Conservation (phyloP, 2,797 vertebrate species). For the Crocidura indochinensis region DNA sequence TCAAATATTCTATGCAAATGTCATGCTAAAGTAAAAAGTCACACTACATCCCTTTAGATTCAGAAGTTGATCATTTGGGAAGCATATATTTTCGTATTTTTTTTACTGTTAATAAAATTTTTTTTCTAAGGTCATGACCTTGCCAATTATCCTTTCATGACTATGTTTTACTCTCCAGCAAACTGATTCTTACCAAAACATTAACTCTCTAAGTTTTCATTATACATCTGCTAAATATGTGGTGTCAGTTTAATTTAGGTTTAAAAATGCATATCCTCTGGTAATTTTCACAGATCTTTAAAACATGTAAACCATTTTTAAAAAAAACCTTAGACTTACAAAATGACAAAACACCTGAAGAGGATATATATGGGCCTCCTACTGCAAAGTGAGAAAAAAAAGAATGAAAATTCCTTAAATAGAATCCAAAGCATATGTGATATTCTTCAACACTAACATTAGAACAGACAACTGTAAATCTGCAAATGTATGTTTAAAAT, state of each 20-base stretch:
- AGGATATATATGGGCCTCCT: conserved; percentile 46
- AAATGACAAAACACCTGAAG: conserved; percentile 73
- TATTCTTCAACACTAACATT: conserved; percentile 52
- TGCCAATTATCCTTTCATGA: conserved; percentile 46
- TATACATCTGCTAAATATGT: neutral
- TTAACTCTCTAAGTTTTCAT: conserved; percentile 49
- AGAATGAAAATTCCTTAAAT: conserved; percentile 68
- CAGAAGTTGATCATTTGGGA: conserved; percentile 28
- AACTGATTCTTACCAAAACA: conserved; percentile 24
- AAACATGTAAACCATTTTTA: conserved; percentile 65
- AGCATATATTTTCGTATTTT: neutral
- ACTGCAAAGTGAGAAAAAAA: neutral
- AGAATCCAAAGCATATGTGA: conserved; percentile 57
- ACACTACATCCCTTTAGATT: neutral
- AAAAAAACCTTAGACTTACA: conserved; percentile 61
- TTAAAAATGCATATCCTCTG: conserved; percentile 60
- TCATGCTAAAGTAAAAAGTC: neutral
- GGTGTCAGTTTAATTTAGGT: neutral
- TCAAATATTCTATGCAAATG: conserved; percentile 3
- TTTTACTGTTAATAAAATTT: conserved; percentile 7
- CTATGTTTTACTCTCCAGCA: conserved; percentile 44
- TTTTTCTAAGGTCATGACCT: conserved; percentile 36
- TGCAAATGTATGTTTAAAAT: conserved; percentile 53
- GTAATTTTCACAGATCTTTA: conserved; percentile 68
- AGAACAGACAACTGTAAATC: conserved; percentile 54